Percentiles rank a stretch among this genome's conserved stretches.
Evolutionary conservation across 2,888 invertebrate genomes (phyloP).

Genomic region (Drosophila borealis): DNA sequence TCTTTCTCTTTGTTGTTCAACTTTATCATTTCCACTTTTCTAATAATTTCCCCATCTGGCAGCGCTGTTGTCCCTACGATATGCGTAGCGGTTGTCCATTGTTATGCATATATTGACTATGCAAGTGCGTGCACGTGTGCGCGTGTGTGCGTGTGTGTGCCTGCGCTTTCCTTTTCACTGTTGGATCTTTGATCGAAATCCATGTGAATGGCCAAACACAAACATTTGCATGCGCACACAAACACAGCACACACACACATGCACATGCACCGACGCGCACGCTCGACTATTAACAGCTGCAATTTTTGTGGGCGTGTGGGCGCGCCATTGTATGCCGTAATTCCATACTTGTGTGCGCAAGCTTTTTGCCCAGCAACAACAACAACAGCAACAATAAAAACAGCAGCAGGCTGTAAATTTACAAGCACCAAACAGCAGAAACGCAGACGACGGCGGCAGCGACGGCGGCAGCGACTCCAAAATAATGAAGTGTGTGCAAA

Average conservation of each 20-base stretch:
- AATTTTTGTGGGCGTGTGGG: conserved; percentile 44
- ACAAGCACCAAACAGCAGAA: conserved; percentile 50
- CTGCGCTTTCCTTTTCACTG: conserved; percentile 54
- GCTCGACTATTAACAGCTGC: conserved; percentile 37
- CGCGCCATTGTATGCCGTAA: conserved; percentile 38
- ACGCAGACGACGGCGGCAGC: conserved; percentile 23
- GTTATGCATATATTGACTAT: conserved; percentile 45
- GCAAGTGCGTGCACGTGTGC: background rate
- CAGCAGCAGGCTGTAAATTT: conserved; percentile 59
- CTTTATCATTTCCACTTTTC: conserved; percentile 29
- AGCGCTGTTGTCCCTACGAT: conserved; percentile 20
- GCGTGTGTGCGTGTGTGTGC: background rate
- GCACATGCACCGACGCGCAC: background rate
- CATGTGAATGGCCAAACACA: conserved; percentile 32
- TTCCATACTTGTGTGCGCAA: conserved; percentile 27
- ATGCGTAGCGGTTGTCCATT: conserved; percentile 47
- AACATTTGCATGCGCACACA: conserved; percentile 17
- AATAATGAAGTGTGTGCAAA: conserved; percentile 79
- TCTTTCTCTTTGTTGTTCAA: background rate
- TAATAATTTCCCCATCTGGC: conserved; percentile 16
- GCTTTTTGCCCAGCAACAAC: conserved; percentile 27
- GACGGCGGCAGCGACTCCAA: conserved; percentile 35
- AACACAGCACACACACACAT: conserved; percentile 5
- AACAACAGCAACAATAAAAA: background rate
- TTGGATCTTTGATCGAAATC: conserved; percentile 32